These are phyloP conservation scores for Theonella swinhoei DNA, from an alignment of 37 sponge, comb jelly and placozoan species.

Conservation along the genomic window DNA sequence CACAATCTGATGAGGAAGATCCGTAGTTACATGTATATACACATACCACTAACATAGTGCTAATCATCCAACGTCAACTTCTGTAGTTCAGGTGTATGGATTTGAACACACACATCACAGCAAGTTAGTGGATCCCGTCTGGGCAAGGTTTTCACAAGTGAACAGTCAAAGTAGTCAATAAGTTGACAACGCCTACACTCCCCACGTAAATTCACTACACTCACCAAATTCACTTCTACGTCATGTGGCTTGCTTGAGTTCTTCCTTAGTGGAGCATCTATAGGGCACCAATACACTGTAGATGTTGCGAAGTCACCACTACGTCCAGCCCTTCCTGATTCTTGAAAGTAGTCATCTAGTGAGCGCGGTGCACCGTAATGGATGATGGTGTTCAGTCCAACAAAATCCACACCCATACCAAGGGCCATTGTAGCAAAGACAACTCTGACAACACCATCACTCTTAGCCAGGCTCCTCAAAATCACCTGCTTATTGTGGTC, in stretches of 20 bases:
- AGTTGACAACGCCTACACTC: slow-evolving; percentile 15
- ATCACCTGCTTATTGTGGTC: slow-evolving; percentile 38
- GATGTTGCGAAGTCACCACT: slow-evolving; percentile 27
- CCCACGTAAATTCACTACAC: slow-evolving; percentile 32
- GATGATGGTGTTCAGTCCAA: slow-evolving; percentile 11
- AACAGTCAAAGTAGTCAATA: slow-evolving; percentile 28
- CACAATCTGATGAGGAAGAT: too few species aligned
- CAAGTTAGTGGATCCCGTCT: slow-evolving; percentile 1
- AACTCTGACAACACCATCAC: slow-evolving; percentile 40
- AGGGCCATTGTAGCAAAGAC: slow-evolving; percentile 56
- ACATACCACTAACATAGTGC: too few species aligned
- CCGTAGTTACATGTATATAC: too few species aligned
- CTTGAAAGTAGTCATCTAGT: slow-evolving; percentile 51
- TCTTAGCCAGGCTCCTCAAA: slow-evolving; percentile 3
- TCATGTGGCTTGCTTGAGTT: not conserved
- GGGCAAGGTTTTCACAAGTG: not conserved
- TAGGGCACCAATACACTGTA: slow-evolving; percentile 37
- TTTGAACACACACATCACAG: slow-evolving; percentile 26
- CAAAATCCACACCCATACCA: slow-evolving; percentile 48
- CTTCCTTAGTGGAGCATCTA: slow-evolving; percentile 13
- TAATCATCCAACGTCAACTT: too few species aligned
- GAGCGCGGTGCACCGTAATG: slow-evolving; percentile 55
- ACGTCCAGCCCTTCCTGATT: slow-evolving; percentile 33
- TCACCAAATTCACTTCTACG: slow-evolving; percentile 1
- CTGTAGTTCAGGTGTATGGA: too few species aligned